These are phyloP conservation scores for Rallus limicola DNA, from an alignment of 2,113 vertebrate species.

Conservation along the genomic window DNA sequence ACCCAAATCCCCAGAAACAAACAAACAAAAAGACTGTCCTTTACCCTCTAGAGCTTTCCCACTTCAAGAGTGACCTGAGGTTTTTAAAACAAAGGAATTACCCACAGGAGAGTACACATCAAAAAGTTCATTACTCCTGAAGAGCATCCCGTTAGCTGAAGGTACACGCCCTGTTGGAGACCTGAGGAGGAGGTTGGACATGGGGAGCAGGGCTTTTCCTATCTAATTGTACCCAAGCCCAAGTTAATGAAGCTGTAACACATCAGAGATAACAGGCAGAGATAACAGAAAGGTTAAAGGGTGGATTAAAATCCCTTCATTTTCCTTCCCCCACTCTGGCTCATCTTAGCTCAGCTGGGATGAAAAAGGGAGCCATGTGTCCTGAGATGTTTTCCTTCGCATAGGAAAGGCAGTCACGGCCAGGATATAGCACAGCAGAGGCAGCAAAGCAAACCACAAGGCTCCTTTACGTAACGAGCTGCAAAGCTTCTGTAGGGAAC, in stretches of 20 bases:
- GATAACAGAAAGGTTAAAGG: neutral
- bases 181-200: neutral
- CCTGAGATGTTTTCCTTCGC: neutral
- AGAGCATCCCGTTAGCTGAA: accelerated
- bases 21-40: neutral
- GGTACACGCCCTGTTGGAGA: neutral
- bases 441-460: neutral
- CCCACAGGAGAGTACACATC: neutral
- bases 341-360: neutral
- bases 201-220: neutral
- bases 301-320: neutral
- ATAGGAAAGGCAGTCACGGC: neutral
- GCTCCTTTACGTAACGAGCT: neutral
- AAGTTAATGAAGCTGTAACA: neutral
- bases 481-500: neutral
- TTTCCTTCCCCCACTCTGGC: neutral
- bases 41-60: neutral
- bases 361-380: neutral
- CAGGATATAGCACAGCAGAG: neutral
- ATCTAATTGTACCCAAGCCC: neutral
- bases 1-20: neutral
- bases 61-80: neutral
- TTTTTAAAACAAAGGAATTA: neutral
- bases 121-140: neutral
- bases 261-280: neutral